Percentiles rank a stretch among this genome's conserved stretches.
Evolutionary conservation across 2,113 vertebrate species (phyloP).

Genomic region (Oreochromis tanganicae): DNA sequence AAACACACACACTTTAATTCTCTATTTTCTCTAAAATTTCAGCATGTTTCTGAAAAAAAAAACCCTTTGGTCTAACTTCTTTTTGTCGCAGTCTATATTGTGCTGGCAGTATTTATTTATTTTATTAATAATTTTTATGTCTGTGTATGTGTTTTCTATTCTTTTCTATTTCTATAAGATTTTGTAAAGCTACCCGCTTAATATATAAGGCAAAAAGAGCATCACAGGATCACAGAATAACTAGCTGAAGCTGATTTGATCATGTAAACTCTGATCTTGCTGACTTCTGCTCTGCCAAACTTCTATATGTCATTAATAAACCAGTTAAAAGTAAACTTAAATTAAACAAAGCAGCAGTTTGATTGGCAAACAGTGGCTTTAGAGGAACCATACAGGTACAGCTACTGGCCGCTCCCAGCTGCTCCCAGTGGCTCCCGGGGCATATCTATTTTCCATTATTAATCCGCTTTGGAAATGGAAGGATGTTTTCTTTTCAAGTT

Average conservation of each 20-base stretch:
- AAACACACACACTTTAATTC: neutral
- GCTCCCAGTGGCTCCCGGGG: neutral
- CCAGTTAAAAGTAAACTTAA: neutral
- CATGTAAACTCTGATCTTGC: neutral
- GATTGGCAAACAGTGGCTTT: neutral
- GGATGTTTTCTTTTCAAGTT: neutral
- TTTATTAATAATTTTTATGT: neutral
- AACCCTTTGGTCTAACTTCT: neutral
- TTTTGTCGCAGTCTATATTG: neutral
- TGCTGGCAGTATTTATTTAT: neutral
- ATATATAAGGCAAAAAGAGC: neutral
- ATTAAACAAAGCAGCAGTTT: neutral
- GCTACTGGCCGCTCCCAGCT: neutral
- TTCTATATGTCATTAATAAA: neutral
- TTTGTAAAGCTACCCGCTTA: neutral
- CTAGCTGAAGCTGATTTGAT: neutral
- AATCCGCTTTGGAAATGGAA: neutral
- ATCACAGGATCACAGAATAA: neutral
- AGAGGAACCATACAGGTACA: neutral
- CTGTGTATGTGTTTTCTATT: neutral
- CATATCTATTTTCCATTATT: neutral
- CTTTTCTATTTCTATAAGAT: neutral
- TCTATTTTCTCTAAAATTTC: neutral
- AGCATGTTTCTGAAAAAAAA: neutral
- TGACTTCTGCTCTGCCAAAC: neutral